These are phyloP conservation scores for Vulpes ferrilata DNA, from an alignment of 2,113 vertebrate genomes.

Conservation along the genomic window DNA sequence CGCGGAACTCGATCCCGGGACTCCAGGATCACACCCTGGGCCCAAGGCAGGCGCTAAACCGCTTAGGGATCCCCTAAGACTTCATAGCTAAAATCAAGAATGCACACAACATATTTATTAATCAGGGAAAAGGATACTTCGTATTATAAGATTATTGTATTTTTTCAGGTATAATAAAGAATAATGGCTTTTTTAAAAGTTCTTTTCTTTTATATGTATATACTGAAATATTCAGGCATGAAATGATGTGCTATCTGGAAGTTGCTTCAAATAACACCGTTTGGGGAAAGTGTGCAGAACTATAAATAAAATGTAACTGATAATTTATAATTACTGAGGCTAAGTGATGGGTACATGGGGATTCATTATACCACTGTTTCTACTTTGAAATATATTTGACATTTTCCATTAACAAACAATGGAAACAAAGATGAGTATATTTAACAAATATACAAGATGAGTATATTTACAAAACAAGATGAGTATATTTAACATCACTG, in stretches of 20 bases:
- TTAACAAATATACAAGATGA: too few species aligned
- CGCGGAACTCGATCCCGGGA: too few species aligned
- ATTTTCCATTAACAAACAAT: slow-evolving; percentile 8
- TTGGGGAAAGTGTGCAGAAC: neutral
- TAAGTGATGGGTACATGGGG: neutral
- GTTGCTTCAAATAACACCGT: neutral
- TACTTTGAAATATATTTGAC: neutral
- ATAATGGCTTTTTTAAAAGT: neutral
- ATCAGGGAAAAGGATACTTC: neutral
- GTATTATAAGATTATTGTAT: neutral
- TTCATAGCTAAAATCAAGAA: slow-evolving; percentile 29
- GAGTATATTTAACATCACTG: neutral
- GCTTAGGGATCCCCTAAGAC: neutral
- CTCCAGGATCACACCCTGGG: too few species aligned
- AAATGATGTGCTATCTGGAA: neutral
- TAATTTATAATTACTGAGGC: slow-evolving; percentile 8
- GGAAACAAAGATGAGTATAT: neutral
- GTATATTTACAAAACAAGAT: neutral
- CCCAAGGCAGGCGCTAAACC: too few species aligned
- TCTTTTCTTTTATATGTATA: neutral
- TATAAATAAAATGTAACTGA: neutral
- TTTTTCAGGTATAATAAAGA: neutral
- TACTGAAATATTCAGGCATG: neutral
- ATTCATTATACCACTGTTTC: neutral
- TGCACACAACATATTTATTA: neutral